Evolutionary conservation across 2,113 vertebrate species (phyloP).

Genomic region (Bothrops jararaca): DNA sequence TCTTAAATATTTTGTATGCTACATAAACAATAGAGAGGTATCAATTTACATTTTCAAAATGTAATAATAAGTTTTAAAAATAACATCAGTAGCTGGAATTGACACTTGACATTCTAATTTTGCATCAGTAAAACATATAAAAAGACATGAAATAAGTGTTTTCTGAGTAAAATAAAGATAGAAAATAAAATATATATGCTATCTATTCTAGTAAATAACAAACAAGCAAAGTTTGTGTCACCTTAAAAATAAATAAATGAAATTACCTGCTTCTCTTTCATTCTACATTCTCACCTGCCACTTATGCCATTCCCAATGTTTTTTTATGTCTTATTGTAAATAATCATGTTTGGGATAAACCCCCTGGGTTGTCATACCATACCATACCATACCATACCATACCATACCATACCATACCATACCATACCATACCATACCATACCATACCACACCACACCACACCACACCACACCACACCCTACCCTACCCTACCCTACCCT

Average conservation of each 20-base stretch:
- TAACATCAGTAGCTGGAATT: not conserved
- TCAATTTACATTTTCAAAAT: not conserved
- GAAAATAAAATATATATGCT: not conserved
- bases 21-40: not conserved
- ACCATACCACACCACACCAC: no score
- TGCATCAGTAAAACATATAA: not conserved
- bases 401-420: not conserved
- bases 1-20: not conserved
- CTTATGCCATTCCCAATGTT: not conserved
- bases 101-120: not conserved
- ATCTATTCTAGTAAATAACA: not conserved
- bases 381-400: no score
- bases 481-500: no score
- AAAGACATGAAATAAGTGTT: not conserved
- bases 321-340: not conserved
- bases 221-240: not conserved
- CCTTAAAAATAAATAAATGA: not conserved
- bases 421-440: no score
- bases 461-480: accelerated
- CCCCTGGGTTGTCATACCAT: not conserved
- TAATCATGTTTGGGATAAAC: not conserved
- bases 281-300: not conserved
- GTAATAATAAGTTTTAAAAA: not conserved
- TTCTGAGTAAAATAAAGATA: not conserved
- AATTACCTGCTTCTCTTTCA: not conserved